Evolutionary conservation across 2,888 invertebrate species (phyloP), one percentile per base, ranked within the genome.

Genomic region (Dynastes hyllus): DNA sequence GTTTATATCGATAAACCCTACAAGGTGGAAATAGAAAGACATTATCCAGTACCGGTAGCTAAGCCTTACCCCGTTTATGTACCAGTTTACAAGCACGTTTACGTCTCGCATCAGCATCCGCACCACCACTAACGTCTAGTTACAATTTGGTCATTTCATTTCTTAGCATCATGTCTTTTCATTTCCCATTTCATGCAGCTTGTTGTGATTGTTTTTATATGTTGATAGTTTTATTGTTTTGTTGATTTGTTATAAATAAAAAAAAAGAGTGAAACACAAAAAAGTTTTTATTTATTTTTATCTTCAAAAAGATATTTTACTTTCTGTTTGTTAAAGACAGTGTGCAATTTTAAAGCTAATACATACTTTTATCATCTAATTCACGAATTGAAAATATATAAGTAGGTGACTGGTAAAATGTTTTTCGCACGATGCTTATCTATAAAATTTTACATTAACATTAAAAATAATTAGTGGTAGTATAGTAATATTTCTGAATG

Each of bases 11-110:
- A 94, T 85, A 94, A 92, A 86, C 95, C 94, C 2, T 94, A 94
- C 91, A 94, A 94, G 83, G 93, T 95, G 3, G 93, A 93, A 87
- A 93, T 95, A 40, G 92, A 94, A 82, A 95, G 94, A 89, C 94
- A 92, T 86, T 93, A 94, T 67, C 93, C 93, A 86, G 92, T 94
- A 61, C 85, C 87, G 79, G 85, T 88, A 37, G 92, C 93, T 84
- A 93, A 93, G 86, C 94, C 94, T 5, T 94, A 94, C 89, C 93
- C 94, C 77, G 94, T 94, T 83, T 94, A 94, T 83, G 92, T 93
- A 9, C 93, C 94, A 63, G 93, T 94, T 22, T 94, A 94, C 90
- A 94, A 94, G 87, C 94, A 94, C 88, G 91, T 94, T 83, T 92
- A 94, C 70, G 77, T 71, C 6, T 71, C 78, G 9, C 65, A 58